Evolutionary conservation across 2,797 vertebrate species (phyloP), one percentile per base, ranked within the genome.

Genomic region (Cetoscarus ocellatus): DNA sequence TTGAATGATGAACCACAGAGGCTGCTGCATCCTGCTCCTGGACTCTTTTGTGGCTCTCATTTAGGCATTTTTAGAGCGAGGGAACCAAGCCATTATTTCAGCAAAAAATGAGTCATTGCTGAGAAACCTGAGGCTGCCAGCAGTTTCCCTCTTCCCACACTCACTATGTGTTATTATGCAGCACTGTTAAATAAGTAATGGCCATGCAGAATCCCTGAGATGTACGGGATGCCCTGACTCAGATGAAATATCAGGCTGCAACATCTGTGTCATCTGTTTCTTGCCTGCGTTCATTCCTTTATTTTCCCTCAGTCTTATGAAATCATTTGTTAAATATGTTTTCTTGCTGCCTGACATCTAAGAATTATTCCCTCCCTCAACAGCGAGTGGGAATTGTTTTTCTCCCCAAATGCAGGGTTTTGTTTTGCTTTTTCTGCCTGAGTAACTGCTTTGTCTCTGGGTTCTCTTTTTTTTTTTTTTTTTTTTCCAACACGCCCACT

Each of bases 361-460:
- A 67, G 51, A 81, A 79, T 59, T 35, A 81, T 75, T 78, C 57
- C 49, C 67, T 70, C 63, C 65, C 59, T 71, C 61, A 42, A 14
- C 65, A 49, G 67, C 50, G 15, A 62, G 49, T 61, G 63, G 70
- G 77, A 75, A 83, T 78, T 79, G 47, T 65, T 74, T 78, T 78
- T 70, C 42, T 63, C 71, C 80, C 71, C 67, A 70, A 76, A 82
- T 38, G 70, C 73, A 61, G 44, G 6, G 52, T 69, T 81, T 79
- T 67, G 55, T 77, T 80, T 79, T 66, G 14, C 61, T 61, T 78
- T 84, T 77, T 73, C 75, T 66, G 72, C 75, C 42, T 60, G 78
- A 83, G 66, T 87, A 81, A 72, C 66, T 45, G 67, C 42, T 77
- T 75, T 86, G 77, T 88, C 80, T 89, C 75, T 12, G 48, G 80